Conservation (phyloP, 2,888 invertebrate genomes). For the Bhutanitis thaidina region DNA sequence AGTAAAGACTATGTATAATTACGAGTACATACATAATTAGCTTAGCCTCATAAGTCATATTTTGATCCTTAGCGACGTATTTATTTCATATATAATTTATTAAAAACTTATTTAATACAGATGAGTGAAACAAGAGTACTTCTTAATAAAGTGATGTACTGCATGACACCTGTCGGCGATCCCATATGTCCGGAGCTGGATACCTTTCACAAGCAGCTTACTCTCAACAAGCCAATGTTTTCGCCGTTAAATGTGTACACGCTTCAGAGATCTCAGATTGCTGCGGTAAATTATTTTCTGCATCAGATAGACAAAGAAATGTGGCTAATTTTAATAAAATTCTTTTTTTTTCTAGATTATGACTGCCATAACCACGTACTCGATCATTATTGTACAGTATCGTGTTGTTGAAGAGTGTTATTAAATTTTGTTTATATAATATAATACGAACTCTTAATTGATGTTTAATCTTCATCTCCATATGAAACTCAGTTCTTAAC, state of each 20-base stretch:
- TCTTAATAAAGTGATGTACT: constrained; percentile 10
- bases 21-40: no score
- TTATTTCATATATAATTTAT: not conserved
- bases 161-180: not conserved
- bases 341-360: not conserved
- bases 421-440: no score
- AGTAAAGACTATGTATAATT: no score
- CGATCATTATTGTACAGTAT: constrained; percentile 4
- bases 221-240: constrained; percentile 9
- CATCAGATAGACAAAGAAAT: not conserved
- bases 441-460: no score
- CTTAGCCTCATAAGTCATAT: no score
- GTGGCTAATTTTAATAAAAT: not conserved
- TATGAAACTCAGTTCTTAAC: no score
- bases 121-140: constrained; percentile 4
- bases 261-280: constrained; percentile 13
- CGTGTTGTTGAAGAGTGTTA: constrained; percentile 5
- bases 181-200: constrained; percentile 5
- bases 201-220: constrained; percentile 13
- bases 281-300: constrained; percentile 6
- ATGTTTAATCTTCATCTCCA: no score
- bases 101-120: not conserved
- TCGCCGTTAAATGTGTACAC: constrained; percentile 12
- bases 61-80: not conserved
- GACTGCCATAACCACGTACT: constrained; percentile 1